phyloP scores from a whole-genome alignment of 1,140 invertebrate genomes.

The Drosophila elegans region DNA sequence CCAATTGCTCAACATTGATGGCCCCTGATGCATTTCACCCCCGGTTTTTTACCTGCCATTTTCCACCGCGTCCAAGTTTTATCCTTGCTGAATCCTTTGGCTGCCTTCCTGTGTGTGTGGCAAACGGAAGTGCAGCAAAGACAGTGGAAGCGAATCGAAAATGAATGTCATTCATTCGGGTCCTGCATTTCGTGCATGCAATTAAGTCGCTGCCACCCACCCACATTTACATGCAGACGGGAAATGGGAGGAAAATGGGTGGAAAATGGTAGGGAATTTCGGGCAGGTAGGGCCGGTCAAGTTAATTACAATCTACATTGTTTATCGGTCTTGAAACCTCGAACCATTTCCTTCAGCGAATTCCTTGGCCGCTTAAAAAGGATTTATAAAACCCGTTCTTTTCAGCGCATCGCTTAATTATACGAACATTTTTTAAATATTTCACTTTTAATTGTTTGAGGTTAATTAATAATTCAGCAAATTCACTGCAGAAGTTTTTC shows the following conservation, averaged over 20 bases:
- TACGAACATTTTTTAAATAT: constrained; percentile 54
- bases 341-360: constrained; percentile 9
- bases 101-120: constrained; percentile 26
- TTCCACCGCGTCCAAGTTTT: constrained; percentile 12
- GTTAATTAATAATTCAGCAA: constrained; percentile 78
- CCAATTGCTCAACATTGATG: constrained; percentile 52
- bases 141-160: constrained; percentile 46
- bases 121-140: constrained; percentile 73
- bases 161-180: constrained; percentile 78
- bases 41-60: neutral
- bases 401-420: constrained; percentile 50
- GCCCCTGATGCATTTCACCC: neutral
- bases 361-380: constrained; percentile 48
- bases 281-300: constrained; percentile 37
- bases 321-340: constrained; percentile 58
- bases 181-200: constrained; percentile 64
- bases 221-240: constrained; percentile 6
- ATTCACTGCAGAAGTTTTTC: constrained; percentile 71
- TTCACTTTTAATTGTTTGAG: constrained; percentile 77
- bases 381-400: constrained; percentile 38
- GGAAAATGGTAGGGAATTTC: neutral
- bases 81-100: constrained; percentile 63
- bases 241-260: neutral
- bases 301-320: constrained; percentile 82
- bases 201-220: constrained; percentile 51